These are phyloP conservation scores for Lucilia cuprina DNA, from an alignment of 1,140 invertebrate species.

Conservation along the genomic window DNA sequence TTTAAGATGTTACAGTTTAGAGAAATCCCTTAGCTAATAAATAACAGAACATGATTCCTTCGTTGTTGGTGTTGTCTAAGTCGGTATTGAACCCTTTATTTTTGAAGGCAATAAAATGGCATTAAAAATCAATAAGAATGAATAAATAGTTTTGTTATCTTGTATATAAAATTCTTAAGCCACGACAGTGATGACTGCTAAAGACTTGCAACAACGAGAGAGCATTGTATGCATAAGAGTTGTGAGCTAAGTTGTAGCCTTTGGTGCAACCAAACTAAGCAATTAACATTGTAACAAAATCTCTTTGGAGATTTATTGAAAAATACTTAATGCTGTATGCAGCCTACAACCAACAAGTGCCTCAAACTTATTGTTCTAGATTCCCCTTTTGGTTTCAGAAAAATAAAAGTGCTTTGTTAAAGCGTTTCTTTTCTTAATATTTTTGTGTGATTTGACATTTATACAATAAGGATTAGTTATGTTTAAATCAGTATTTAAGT, in stretches of 20 bases:
- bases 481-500: conserved; percentile 23
- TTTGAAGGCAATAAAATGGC: neutral
- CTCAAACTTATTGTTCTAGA: neutral
- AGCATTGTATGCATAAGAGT: neutral
- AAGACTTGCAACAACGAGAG: neutral
- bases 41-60: conserved; percentile 23
- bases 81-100: neutral
- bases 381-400: neutral
- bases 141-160: conserved; percentile 15
- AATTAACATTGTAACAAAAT: neutral
- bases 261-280: neutral
- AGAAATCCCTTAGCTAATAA: conserved; percentile 30
- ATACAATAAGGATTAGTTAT: conserved; percentile 32
- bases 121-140: conserved; percentile 8
- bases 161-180: neutral
- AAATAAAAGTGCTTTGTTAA: neutral
- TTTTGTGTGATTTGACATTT: conserved; percentile 24
- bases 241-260: neutral
- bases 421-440: neutral
- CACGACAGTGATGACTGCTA: neutral
- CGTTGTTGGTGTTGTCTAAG: conserved; percentile 13
- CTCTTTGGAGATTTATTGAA: neutral
- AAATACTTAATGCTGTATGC: neutral
- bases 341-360: neutral
- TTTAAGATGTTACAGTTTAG: too few relatives aligned